Base-by-base conservation (phyloP, 2,888 invertebrate genomes). In the Pantelozetes paolii region DNA sequence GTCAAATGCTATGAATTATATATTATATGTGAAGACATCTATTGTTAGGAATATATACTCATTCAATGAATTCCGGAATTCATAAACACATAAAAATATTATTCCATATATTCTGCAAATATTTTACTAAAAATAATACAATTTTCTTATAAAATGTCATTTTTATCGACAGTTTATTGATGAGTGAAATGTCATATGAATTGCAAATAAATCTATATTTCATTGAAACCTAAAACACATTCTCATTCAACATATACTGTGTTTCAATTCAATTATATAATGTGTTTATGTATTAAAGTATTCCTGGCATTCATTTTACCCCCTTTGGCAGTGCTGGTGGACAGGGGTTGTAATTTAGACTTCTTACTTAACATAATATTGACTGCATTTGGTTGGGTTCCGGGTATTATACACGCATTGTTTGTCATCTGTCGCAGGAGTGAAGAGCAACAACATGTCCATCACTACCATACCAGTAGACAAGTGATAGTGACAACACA, bases 261-360 rank as follows among this genome's bases (percentile, higher is more conserved):
- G 15, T 45, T 54, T 54, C 13, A 54, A 54, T 9, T 11, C 26
- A 26, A 3, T 20, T n/a, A 20, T n/a, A 54, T 54, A 32, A 62
- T 62, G 59, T 62, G 59, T 32, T 23, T 32, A 23, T 62, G 59
- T 62, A 18, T 62, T 15, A 62, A 62, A 62, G 18, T 62, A 11
- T 32, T 2, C 18, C 8, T 62, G n/a, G 30, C 59, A 2, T 62
- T 62, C n/a, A 18, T 15, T 32, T 62, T 6, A 0, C 59, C 59
- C 6, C 59, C 59, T 3, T 28, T 62, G n/a, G 59, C 59, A 0
- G 59, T 62, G 9, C 15, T 62, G 9, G 11, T 62, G 32, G 59
- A 62, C 30, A 62, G n/a, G 59, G 59, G 59, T 3, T 62, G 59
- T 62, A 62, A 28, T 62, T 1, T 62, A 9, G 59, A 62, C 8